Evolutionary conservation across 2,797 vertebrate genomes (phyloP).

Genomic region (Xiphorhynchus erythropygius): DNA sequence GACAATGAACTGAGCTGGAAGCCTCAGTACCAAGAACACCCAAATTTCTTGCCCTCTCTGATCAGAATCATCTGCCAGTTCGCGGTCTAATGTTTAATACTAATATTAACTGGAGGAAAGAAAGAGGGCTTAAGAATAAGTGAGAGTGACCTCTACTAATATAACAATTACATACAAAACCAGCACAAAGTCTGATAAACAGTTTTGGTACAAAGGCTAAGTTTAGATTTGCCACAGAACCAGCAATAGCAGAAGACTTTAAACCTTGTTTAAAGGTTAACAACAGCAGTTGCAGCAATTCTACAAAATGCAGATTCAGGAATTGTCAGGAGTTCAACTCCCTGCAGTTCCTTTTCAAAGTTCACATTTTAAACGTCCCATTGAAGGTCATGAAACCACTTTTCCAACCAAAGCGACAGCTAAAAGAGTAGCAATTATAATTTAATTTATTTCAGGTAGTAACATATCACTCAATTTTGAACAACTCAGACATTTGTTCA

Average conservation of each 20-base stretch:
- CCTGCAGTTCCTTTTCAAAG: neutral
- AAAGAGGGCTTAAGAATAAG: neutral
- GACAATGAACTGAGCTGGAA: neutral
- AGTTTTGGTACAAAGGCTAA: slow-evolving; percentile 28
- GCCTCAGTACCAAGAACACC: neutral
- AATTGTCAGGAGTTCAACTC: slow-evolving; percentile 17
- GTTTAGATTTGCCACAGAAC: neutral
- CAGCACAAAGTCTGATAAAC: neutral
- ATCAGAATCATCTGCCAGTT: neutral
- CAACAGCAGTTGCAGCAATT: neutral
- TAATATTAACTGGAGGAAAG: neutral
- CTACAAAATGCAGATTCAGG: slow-evolving; percentile 44
- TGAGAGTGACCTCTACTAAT: neutral
- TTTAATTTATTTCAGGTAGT: neutral
- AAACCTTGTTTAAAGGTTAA: slow-evolving; percentile 64
- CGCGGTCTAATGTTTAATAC: neutral
- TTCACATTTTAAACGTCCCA: neutral
- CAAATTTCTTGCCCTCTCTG: neutral
- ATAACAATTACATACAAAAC: neutral
- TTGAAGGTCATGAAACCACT: neutral
- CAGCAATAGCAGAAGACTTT: slow-evolving; percentile 20
- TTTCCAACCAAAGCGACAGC: neutral
- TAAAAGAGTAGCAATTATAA: neutral
- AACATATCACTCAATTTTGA: neutral
- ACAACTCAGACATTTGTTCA: neutral